phyloP scores from a whole-genome alignment of 2,888 invertebrate species.

The Anoplius nigerrimus region DNA sequence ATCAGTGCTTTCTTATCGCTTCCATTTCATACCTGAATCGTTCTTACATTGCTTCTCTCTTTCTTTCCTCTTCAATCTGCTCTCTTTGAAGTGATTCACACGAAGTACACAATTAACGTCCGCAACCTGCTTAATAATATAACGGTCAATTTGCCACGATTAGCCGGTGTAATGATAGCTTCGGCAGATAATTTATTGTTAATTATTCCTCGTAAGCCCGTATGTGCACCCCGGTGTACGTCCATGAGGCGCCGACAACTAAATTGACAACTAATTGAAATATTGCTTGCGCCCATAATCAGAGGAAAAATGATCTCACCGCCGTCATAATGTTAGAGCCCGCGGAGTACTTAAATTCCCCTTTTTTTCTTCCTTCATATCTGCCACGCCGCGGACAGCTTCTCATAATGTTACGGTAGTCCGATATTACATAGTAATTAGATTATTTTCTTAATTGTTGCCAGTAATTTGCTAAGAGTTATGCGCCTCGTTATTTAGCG shows the following conservation, averaged over 20 bases:
- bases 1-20: too few species aligned
- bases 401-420: slow-evolving; percentile 30
- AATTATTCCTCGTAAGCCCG: slow-evolving; percentile 64
- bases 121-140: slow-evolving; percentile 70
- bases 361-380: slow-evolving; percentile 14
- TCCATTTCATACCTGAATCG: too few species aligned
- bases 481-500: neutral
- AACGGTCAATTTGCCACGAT: slow-evolving; percentile 72
- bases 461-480: slow-evolving; percentile 29
- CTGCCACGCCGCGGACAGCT: slow-evolving; percentile 3
- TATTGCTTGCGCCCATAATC: slow-evolving; percentile 63
- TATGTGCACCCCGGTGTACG: slow-evolving; percentile 38
- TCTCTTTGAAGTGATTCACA: slow-evolving; percentile 57
- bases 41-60: neutral
- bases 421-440: slow-evolving; percentile 44
- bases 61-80: slow-evolving; percentile 1
- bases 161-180: slow-evolving; percentile 70
- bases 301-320: slow-evolving; percentile 63
- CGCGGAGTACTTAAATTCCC: slow-evolving; percentile 44
- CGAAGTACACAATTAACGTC: slow-evolving; percentile 64
- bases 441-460: slow-evolving; percentile 43
- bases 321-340: slow-evolving; percentile 44
- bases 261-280: slow-evolving; percentile 73
- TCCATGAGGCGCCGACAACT: slow-evolving; percentile 70
- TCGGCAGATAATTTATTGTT: slow-evolving; percentile 70